Base-by-base conservation (phyloP, 1,140 invertebrate genomes). In the Drosophila sulfurigaster region DNA sequence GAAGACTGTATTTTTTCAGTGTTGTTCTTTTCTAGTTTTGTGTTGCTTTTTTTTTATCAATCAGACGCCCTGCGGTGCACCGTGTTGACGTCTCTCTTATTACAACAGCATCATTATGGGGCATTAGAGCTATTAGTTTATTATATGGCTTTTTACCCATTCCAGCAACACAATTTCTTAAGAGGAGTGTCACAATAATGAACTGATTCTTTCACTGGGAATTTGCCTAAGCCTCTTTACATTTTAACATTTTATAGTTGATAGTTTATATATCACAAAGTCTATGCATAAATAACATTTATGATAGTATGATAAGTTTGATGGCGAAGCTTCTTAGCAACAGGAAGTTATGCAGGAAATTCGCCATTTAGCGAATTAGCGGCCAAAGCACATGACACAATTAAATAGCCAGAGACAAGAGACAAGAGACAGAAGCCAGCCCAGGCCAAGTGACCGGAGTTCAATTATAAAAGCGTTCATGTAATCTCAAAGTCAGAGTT, bases 11-110 rank as follows among this genome's bases (percentile, higher is more conserved):
- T 16, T 52, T 62, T 25, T 41, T 52, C 7, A 5, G 20, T 32
- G 6, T 8, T 7, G 8, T 35, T 51, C 35, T 13, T 10, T 45
- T 59, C 13, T 25, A 25, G 0, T 25, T 25, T 25, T 25, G 20
- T 25, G 20, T 25, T 25, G 20, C 20, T 1, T 62, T 48, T 69
- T 62, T 85, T 85, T 88, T 88, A 88, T 88, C 83, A 88, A 88
- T 88, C 85, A 81, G 79, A 82, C 79, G 58, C 85, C 83, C 83
- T 81, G 85, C 51, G 81, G 83, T 85, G 83, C 78, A 43, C 74
- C 85, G 85, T 89, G 83, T 88, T 88, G 83, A 88, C 78, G 85
- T 88, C 83, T 88, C 78, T 89, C 85, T 88, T 88, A 89, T 83
- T 83, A 78, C 80, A 89, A 83, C 69, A 83, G 80, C 85, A 74